Base-by-base conservation (phyloP, 2,113 vertebrate genomes). In the Jacana jacana region DNA sequence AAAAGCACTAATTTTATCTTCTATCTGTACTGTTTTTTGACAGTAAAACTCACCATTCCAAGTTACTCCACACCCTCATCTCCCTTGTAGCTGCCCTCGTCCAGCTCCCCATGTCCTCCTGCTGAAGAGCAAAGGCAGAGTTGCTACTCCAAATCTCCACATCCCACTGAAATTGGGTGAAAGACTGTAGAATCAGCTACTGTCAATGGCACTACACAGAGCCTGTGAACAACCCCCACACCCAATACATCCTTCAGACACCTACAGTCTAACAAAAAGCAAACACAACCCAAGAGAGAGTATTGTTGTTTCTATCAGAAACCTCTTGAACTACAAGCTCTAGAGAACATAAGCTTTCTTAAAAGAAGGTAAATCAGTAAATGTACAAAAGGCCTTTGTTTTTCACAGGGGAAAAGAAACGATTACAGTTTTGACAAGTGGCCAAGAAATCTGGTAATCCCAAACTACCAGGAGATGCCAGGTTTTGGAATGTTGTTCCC, bases 391-490 rank as follows among this genome's bases (percentile, higher is more conserved):
- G 15, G 25, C 33, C 24, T 84, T 58, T 63, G 31, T 52, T 75
- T 94, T 92, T 95, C 88, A 89, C 80, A 70, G 72, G 90, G 94
- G 20, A 46, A 46, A 46, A 97, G 96, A 97, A 95, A 64, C 49
- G 63, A 92, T 91, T 88, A 92, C 28, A 19, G 28, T 93, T 97
- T 95, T 95, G 96, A 89, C 71, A 94, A 97, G 90, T 81, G 52
- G 84, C 42, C 79, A 83, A 98, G 96, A 97, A 96, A 96, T 93
- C 88, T 90, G 78, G 90, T 92, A 83, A 90, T 89, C 93, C 86
- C 80, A 77, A 97, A 95, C 83, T 90, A 63, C 91, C 83, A 92
- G 91, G 88, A 95, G 81, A 95, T 93, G 84, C 91, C 95, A 96
- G 94, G 25, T 81, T 86, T 52, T 96, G 79, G 93, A 97, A 86